Conservation (phyloP, 2,113 vertebrate species). For the Morone chrysops region DNA sequence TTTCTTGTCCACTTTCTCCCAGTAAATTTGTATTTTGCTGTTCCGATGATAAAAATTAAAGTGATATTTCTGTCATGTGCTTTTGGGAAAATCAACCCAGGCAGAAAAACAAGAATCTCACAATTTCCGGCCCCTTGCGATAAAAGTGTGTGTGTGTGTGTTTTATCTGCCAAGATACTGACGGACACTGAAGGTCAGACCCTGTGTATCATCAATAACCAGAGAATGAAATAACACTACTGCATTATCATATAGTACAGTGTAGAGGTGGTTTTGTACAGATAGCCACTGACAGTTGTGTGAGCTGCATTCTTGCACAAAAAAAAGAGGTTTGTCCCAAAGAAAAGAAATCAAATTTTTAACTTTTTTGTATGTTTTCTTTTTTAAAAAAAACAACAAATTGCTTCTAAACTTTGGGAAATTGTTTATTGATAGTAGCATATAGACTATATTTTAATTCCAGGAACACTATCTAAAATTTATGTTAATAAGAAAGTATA, state of each 20-base stretch:
- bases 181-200: conserved; percentile 72
- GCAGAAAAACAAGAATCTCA: background rate
- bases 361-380: conserved; percentile 73
- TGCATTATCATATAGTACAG: conserved; percentile 37
- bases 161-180: conserved; percentile 37
- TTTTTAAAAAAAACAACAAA: conserved; percentile 41
- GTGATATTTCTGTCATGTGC: conserved; percentile 20
- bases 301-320: conserved; percentile 64
- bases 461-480: conserved; percentile 67
- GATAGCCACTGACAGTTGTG: conserved; percentile 41
- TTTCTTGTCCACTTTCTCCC: background rate
- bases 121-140: background rate
- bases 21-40: conserved; percentile 6
- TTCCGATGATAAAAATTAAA: conserved; percentile 19
- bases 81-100: conserved; percentile 44
- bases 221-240: conserved; percentile 49
- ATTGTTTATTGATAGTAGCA: conserved; percentile 70
- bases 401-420: conserved; percentile 65
- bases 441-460: conserved; percentile 76
- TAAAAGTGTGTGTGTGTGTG: conserved; percentile 41
- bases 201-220: conserved; percentile 70
- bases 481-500: conserved; percentile 65
- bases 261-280: conserved; percentile 54
- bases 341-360: conserved; percentile 75
- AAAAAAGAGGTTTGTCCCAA: conserved; percentile 73